Evolutionary conservation across 2,797 vertebrate species (phyloP), one percentile per base, ranked within the genome.

Genomic region (Hemibagrus guttatus): DNA sequence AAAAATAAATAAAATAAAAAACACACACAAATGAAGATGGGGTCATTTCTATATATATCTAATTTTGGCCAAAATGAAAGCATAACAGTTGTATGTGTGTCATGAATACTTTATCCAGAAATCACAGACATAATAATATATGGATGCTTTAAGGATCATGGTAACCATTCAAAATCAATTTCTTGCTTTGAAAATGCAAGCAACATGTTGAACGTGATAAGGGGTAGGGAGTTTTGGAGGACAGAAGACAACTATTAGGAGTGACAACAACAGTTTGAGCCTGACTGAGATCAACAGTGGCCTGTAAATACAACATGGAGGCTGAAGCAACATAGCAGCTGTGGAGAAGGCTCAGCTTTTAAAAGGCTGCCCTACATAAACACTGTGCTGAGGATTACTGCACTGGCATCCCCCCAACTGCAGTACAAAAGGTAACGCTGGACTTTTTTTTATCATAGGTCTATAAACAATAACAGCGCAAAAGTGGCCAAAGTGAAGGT

Each of bases 291-390:
- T 80, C 39, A 85, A 88, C 85, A 87, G 63, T 46, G 81, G 81
- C 72, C 39, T 13, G 46, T 49, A 81, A 78, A 88, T 61, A 59
- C 56, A 66, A 42, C 61, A 61, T 39, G 81, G 68, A 83, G 71
- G 13, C 82, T 63, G 39, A 71, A 75, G 85, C 66, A 79, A 72
- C 78, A 16, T 49, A 81, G 82, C 87, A 85, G 85, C 88, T 90
- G 87, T 81, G 85, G 69, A 26, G 81, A 49, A 76, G 75, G 79
- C 85, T 64, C n/a, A 52, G 80, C 79, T 88, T 89, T 87, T 89
- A 85, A 80, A 74, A 81, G 80, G 81, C 72, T 72, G 68, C 59
- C 81, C 80, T 68, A 84, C 84, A 88, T 90, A 85, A 89, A 90
- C 88, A 88, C 66, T 54, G 52, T 79, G 64, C 13, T 72, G 58